These are phyloP conservation scores for Leuciscus idus DNA, from an alignment of 2,113 vertebrate genomes.

Conservation along the genomic window DNA sequence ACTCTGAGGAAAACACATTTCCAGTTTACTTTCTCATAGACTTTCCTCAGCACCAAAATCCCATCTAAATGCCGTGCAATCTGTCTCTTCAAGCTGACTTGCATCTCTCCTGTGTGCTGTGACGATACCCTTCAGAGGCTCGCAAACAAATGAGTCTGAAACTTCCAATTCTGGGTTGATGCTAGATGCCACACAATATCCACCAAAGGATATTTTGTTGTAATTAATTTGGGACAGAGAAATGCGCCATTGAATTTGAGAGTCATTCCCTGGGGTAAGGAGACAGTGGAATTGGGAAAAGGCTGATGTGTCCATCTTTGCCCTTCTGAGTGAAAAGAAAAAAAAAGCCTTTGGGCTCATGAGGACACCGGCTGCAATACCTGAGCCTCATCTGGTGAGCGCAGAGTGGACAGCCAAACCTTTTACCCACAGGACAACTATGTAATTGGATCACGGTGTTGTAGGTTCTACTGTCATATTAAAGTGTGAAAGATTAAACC, in stretches of 20 bases:
- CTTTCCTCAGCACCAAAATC: background rate
- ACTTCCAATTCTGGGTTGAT: slow-evolving; percentile 40
- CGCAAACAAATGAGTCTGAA: slow-evolving; percentile 27
- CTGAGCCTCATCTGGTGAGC: slow-evolving; percentile 23
- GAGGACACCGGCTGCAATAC: slow-evolving; percentile 15
- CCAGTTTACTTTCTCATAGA: background rate
- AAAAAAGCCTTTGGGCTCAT: slow-evolving; percentile 31
- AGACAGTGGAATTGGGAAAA: slow-evolving; percentile 2
- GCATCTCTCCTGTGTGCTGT: slow-evolving; percentile 7
- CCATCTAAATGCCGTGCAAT: slow-evolving; percentile 35
- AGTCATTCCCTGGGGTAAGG: slow-evolving; percentile 23
- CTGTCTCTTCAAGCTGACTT: slow-evolving; percentile 5
- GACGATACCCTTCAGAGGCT: slow-evolving; percentile 8
- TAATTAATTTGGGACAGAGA: slow-evolving; percentile 44
- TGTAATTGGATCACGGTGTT: slow-evolving; percentile 19
- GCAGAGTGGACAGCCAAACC: background rate
- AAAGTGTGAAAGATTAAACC: slow-evolving; percentile 8
- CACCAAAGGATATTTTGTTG: slow-evolving; percentile 45
- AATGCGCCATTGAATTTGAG: slow-evolving; percentile 35
- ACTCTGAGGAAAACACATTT: slow-evolving; percentile 3
- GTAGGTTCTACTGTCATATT: slow-evolving; percentile 5
- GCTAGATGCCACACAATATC: slow-evolving; percentile 31
- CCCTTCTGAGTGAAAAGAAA: slow-evolving; percentile 8
- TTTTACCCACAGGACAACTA: slow-evolving; percentile 25
- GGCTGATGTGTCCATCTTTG: slow-evolving; percentile 7